Conservation (phyloP, 2,888 invertebrate genomes). For the Cremastinae sp. region DNA sequence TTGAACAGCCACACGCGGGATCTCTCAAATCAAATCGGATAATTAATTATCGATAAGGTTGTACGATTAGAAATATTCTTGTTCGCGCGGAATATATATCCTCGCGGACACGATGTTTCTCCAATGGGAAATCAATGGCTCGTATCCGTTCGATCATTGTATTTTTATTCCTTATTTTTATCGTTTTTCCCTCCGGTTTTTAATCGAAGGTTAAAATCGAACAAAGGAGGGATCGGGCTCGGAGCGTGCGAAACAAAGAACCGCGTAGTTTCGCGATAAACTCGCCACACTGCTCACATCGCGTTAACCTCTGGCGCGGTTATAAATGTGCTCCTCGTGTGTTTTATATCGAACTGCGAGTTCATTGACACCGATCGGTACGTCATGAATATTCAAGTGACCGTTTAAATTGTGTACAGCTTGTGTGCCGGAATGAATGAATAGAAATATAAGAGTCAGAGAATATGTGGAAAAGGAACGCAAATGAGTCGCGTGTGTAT, state of each 20-base stretch:
- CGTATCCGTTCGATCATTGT: constrained; percentile 11
- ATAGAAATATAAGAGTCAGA: neutral
- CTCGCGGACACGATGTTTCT: neutral
- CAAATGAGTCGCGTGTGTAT: neutral
- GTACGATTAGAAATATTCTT: constrained; percentile 7
- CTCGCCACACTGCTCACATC: constrained; percentile 5
- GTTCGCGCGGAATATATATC: constrained; percentile 17
- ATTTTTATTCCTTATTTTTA: constrained; percentile 11
- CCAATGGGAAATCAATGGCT: constrained; percentile 8
- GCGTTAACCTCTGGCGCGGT: neutral
- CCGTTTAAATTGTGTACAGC: neutral
- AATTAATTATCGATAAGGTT: constrained; percentile 45
- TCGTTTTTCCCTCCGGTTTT: constrained; percentile 15
- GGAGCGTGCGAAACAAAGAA: constrained; percentile 53
- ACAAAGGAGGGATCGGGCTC: constrained; percentile 51
- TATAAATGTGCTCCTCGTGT: neutral
- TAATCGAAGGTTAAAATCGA: constrained; percentile 48
- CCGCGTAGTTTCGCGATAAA: constrained; percentile 31
- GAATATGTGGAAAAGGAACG: neutral
- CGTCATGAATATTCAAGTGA: constrained; percentile 14
- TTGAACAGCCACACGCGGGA: neutral
- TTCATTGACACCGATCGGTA: constrained; percentile 16
- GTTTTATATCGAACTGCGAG: neutral
- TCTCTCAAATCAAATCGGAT: constrained; percentile 22
- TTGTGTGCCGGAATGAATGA: neutral